Percentiles rank a stretch among this genome's conserved stretches.
Evolutionary conservation across 1,140 invertebrate species (phyloP).

Genomic region (Geopemphigus sp.): DNA sequence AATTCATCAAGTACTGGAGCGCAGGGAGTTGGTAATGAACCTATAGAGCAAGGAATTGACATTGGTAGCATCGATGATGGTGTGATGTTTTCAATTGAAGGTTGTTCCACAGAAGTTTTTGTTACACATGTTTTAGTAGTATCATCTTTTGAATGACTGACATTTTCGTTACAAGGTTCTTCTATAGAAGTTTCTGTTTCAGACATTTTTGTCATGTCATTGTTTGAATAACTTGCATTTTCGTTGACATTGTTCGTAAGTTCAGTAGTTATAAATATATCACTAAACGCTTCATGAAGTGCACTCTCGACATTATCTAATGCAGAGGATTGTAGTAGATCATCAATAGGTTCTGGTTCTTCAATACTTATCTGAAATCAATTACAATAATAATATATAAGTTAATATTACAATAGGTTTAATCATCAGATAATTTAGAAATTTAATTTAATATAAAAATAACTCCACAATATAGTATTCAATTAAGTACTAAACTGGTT

Average conservation of each 20-base stretch:
- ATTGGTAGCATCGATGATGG: conserved; percentile 11
- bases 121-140: not conserved
- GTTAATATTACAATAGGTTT: not conserved
- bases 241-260: not conserved
- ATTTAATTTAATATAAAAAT: not conserved
- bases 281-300: conserved; percentile 24
- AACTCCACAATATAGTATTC: not conserved
- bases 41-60: conserved; percentile 40
- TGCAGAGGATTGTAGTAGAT: not conserved
- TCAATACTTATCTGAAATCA: conserved; percentile 9
- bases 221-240: not conserved
- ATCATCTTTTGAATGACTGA: too few species aligned
- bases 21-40: conserved; percentile 36
- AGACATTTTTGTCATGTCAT: not conserved
- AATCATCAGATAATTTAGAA: not conserved
- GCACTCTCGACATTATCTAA: conserved; percentile 21
- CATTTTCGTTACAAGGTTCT: not conserved
- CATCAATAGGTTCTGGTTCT: conserved; percentile 20
- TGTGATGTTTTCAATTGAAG: not conserved
- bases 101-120: not conserved
- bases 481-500: not conserved
- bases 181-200: not conserved
- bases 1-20: conserved; percentile 30
- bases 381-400: not conserved
- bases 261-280: conserved; percentile 14